Evolutionary conservation across 2,113 vertebrate genomes (phyloP).

Genomic region (Thalassoma bifasciatum): DNA sequence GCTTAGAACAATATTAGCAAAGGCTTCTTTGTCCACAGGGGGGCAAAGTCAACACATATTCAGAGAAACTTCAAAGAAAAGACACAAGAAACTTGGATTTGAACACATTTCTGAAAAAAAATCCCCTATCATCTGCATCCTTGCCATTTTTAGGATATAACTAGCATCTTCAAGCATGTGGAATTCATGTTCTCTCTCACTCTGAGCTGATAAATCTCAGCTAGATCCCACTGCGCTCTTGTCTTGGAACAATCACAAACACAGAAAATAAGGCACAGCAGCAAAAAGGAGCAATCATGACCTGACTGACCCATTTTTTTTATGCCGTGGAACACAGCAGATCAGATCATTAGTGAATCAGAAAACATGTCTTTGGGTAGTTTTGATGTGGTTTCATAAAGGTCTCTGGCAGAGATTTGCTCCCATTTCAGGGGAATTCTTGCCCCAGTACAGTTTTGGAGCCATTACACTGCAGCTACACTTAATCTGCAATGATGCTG

Average conservation of each 20-base stretch:
- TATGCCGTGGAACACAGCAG: neutral
- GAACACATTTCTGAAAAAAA: neutral
- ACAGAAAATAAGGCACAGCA: neutral
- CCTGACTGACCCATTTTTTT: slow-evolving; percentile 16
- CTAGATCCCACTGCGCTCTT: neutral
- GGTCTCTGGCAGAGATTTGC: slow-evolving; percentile 12
- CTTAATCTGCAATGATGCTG: slow-evolving; percentile 35
- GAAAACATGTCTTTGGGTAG: neutral
- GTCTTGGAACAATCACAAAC: neutral
- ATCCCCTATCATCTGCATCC: neutral
- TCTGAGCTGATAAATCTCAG: neutral
- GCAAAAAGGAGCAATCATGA: slow-evolving; percentile 1
- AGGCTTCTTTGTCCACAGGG: too few species aligned
- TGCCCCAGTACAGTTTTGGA: slow-evolving; percentile 23
- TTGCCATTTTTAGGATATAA: neutral
- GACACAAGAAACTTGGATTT: neutral
- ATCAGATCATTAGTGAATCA: slow-evolving; percentile 34
- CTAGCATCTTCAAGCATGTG: neutral
- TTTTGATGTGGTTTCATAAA: neutral
- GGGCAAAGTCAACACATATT: too few species aligned
- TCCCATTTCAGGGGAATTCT: slow-evolving; percentile 28
- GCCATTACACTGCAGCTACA: slow-evolving; percentile 20
- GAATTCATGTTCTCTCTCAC: neutral
- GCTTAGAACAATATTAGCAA: too few species aligned
- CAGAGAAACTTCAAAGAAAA: too few species aligned